phyloP scores from a whole-genome alignment of 2,113 vertebrate species.

The Pomatostomus ruficeps region DNA sequence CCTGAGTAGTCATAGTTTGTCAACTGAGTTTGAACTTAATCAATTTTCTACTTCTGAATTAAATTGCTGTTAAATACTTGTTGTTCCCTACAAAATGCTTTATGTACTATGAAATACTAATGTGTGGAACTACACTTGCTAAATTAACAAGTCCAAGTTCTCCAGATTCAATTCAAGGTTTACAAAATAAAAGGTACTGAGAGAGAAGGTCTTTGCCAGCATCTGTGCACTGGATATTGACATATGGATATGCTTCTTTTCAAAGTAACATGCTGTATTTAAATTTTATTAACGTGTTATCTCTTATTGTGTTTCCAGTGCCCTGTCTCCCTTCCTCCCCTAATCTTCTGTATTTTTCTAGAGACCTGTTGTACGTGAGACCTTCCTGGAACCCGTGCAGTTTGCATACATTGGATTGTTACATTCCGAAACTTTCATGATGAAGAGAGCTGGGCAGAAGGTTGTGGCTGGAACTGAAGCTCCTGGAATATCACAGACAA shows the following conservation, averaged over 20 bases:
- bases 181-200: not conserved
- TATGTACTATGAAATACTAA: not conserved
- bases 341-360: not conserved
- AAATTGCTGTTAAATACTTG: not conserved
- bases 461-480: constrained; percentile 56
- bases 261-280: not conserved
- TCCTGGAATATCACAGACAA: constrained; percentile 49
- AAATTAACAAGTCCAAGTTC: not conserved
- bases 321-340: not conserved
- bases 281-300: not conserved
- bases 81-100: not conserved
- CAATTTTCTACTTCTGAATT: not conserved
- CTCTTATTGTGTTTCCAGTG: not conserved
- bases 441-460: constrained; percentile 78
- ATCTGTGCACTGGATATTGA: not conserved
- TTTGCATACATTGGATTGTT: accelerated
- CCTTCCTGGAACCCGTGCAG: not conserved
- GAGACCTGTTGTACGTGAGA: not conserved
- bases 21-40: not conserved
- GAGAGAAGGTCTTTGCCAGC: not conserved
- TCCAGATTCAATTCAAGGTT: not conserved
- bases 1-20: not conserved
- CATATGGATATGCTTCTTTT: not conserved
- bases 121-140: not conserved
- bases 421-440: constrained; percentile 45